Evolutionary conservation across 2,797 vertebrate species (phyloP).

Genomic region (Rhinophrynus dorsalis): DNA sequence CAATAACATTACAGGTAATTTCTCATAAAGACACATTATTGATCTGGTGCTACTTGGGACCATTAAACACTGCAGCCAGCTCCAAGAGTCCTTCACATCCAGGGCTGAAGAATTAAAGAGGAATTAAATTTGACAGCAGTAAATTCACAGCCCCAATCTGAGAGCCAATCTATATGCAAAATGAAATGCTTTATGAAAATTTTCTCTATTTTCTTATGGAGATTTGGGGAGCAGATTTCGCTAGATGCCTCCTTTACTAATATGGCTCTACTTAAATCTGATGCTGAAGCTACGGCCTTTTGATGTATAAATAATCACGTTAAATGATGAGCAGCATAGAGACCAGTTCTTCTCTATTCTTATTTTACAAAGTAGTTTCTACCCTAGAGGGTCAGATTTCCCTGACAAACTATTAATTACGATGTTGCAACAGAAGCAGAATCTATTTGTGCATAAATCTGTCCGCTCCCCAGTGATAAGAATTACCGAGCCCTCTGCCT

Average conservation of each 20-base stretch:
- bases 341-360: slow-evolving; percentile 81
- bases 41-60: slow-evolving; percentile 90
- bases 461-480: slow-evolving; percentile 76
- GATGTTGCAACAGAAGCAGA: slow-evolving; percentile 84
- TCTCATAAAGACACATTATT: slow-evolving; percentile 98
- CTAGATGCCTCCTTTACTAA: slow-evolving; percentile 78
- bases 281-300: slow-evolving; percentile 85
- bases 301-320: slow-evolving; percentile 99
- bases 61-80: slow-evolving; percentile 88
- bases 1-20: slow-evolving; percentile 93
- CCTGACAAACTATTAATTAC: slow-evolving; percentile 99
- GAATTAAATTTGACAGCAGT: slow-evolving; percentile 98
- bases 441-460: slow-evolving; percentile 97
- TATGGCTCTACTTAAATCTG: slow-evolving; percentile 85
- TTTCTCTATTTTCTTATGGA: slow-evolving; percentile 74
- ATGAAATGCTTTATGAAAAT: slow-evolving; percentile 88
- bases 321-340: slow-evolving; percentile 89
- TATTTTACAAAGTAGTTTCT: slow-evolving; percentile 98
- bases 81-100: slow-evolving; percentile 82
- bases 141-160: slow-evolving; percentile 87
- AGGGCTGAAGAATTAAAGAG: slow-evolving; percentile 97
- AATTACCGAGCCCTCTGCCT: slow-evolving; percentile 79
- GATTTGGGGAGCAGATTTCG: slow-evolving; percentile 75
- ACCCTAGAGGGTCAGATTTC: slow-evolving; percentile 98
- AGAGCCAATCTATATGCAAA: slow-evolving; percentile 98